Evolutionary conservation across 2,113 vertebrate species (phyloP).

Genomic region (Eidolon helvum): DNA sequence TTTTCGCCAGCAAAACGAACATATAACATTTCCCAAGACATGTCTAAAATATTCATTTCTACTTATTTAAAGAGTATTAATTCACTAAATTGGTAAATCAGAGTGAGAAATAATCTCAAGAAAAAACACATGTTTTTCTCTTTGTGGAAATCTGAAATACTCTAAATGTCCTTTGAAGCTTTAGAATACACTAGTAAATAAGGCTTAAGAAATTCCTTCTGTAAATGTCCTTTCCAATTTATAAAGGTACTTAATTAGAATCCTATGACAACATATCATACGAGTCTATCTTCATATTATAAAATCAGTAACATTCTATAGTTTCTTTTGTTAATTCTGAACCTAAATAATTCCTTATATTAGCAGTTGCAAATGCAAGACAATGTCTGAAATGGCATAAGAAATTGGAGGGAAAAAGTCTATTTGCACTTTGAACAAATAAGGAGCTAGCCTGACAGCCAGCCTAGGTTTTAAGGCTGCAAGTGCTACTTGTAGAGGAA

Average conservation of each 20-base stretch:
- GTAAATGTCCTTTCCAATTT: neutral
- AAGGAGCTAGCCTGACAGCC: neutral
- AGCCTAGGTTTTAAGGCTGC: neutral
- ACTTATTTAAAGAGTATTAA: conserved; percentile 48
- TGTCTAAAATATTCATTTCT: conserved; percentile 18
- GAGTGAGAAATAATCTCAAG: neutral
- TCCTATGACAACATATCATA: conserved; percentile 11
- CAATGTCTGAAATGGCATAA: neutral
- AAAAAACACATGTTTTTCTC: neutral
- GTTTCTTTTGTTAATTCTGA: conserved; percentile 23
- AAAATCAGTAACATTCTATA: conserved; percentile 54
- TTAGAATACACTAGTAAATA: conserved; percentile 12
- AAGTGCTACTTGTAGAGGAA: neutral
- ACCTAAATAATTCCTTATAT: neutral
- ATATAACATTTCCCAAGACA: neutral
- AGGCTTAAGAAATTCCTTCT: neutral
- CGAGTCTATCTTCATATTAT: neutral
- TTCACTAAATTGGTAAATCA: conserved; percentile 12
- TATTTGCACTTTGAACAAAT: neutral
- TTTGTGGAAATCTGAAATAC: conserved; percentile 27
- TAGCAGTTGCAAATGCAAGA: neutral
- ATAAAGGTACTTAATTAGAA: conserved; percentile 3
- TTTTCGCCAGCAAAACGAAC: conserved; percentile 52
- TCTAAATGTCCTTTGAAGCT: neutral
- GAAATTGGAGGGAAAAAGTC: neutral